These are phyloP conservation scores for Lepisosteus osseus DNA, from an alignment of 2,113 vertebrate genomes.

Conservation along the genomic window DNA sequence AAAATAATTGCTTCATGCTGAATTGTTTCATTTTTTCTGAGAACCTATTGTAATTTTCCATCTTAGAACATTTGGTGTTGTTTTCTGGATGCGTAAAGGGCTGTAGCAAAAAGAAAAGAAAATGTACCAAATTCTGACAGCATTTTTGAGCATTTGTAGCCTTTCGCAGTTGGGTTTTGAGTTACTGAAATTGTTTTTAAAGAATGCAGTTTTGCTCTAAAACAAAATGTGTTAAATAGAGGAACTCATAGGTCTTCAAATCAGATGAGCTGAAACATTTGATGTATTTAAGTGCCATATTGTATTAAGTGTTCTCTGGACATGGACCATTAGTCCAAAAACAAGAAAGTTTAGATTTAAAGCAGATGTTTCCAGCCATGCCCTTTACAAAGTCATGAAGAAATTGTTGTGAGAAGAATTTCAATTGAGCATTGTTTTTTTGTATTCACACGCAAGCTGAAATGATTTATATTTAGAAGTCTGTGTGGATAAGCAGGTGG, in stretches of 20 bases:
- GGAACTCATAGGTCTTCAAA: no score
- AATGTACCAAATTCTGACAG: conserved; percentile 7
- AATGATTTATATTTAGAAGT: no score
- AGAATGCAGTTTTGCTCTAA: not conserved
- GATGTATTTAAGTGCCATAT: not conserved
- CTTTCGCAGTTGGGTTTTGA: no score
- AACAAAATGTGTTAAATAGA: no score
- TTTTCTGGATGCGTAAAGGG: not conserved
- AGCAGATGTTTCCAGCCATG: no score
- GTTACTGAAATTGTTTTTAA: conserved; percentile 36
- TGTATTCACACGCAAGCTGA: no score
- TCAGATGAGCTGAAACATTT: no score
- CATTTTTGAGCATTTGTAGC: conserved; percentile 26
- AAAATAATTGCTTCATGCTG: no score
- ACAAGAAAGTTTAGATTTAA: no score
- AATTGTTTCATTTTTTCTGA: not conserved
- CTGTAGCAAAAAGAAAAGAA: conserved; percentile 34
- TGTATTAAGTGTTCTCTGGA: not conserved
- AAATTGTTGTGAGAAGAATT: not conserved
- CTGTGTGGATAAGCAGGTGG: no score
- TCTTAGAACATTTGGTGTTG: not conserved
- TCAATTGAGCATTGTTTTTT: not conserved
- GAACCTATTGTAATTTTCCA: not conserved
- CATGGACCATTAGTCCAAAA: not conserved
- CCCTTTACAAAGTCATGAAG: not conserved